Base-by-base conservation (phyloP, 2,888 invertebrate species). In the Saturnia pavonia region DNA sequence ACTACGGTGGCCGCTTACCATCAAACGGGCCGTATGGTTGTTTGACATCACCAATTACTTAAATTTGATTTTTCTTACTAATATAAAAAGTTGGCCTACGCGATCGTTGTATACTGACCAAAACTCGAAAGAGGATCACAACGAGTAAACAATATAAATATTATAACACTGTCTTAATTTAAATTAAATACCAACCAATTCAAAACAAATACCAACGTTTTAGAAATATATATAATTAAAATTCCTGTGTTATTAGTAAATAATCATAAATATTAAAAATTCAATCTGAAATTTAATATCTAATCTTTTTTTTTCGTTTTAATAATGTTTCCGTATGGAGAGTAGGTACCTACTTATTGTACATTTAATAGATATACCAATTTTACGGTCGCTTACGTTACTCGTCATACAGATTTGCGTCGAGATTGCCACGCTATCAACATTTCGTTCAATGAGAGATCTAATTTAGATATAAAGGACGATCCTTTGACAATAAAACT, bases 321-420 rank as follows among this genome's bases (percentile, higher is more conserved):
- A 69, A 67, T 57, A 42, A 60, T 34, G 48, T 27, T 69, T n/a
- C 69, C 14, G 45, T 40, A 43, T 67, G 74, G 2, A 34, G 34
- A 6, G 34, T 34, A 34, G 34, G 34, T 72, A 75, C 68, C n/a
- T n/a, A n/a, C n/a, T n/a, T n/a, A n/a, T n/a, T 73, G 71, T 76
- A 70, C n/a, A 22, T 54, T 22, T 54, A 54, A 54, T 54, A 54
- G 54, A 22, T 22, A 22, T 75, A 74, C 76, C 78, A 89, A 91
- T 91, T 91, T 88, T 88, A 90, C 86, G 91, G 83, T 89, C 85
- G 82, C 82, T 83, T 86, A 83, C 77, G 74, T 65, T 65, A 40
- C 65, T 78, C 69, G 70, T 69, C 73, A 73, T 71, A 78, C 80
- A 82, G 82, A 85, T 84, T 75, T 81, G 79, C 73, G 74, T 73